Evolutionary conservation across 2,797 vertebrate genomes (phyloP), one percentile per base, ranked within the genome.

Genomic region (Myotis pilosus): DNA sequence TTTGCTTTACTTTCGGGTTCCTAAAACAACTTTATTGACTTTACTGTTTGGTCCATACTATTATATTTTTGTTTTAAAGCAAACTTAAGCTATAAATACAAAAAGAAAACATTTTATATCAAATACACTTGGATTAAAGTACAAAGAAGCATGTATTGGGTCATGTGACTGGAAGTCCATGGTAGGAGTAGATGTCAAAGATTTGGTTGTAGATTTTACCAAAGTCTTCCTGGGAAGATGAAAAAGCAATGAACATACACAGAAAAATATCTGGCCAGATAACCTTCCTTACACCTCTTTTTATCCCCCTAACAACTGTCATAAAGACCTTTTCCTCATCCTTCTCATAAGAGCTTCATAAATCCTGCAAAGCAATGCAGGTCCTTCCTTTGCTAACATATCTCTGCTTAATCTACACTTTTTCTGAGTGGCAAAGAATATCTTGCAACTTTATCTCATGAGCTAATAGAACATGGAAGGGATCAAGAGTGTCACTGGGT

Each of bases 1-100:
- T 95, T 94, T 91, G 84, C 87, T 94, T 96, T 79, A 88, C 28
- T 69, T 92, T 86, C 68, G 74, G 51, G 23, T 88, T 89, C 19
- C 47, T 95, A 71, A 91, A 95, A 91, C 49, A 85, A 76, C 23
- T 80, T 90, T 41, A 86, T 28, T 82, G 86, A 49, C 28, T 62
- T 91, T 60, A 84, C 55, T 66, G 15, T 75, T 92, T 90, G 57
- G 12, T 76, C n/a, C 1, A 13, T 49, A 62, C 23, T 91, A 7
- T 87, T 91, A 60, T 38, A 25, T 89, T 69, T 87, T 80, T 89
- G 28, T 87, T 69, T 92, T 88, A 86, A 92, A 81, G 66, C n/a
- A 95, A 87, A 94, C 64, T 55, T 92, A 92, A 96, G 36, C 49
- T 71, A 53, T 1, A 83, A 82, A 88, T 75, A 60, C 28, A 11